A percentile compares a stretch with the other conserved stretches of the same genome.
Evolutionary conservation across 2,113 vertebrate species (phyloP).

Genomic region (Clarias batrachus): DNA sequence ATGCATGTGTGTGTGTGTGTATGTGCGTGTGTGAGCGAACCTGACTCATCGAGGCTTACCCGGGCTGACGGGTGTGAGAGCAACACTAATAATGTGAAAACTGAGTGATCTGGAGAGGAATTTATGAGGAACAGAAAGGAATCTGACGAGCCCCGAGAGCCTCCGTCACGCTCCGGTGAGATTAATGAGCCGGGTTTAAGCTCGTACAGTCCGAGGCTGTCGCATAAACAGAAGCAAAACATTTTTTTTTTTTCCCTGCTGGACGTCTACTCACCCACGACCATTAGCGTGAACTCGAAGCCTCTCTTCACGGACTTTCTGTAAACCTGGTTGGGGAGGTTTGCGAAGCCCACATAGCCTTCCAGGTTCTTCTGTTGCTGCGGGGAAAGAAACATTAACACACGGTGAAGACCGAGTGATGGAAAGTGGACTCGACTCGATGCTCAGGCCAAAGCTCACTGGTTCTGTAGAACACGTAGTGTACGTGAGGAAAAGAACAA

Average conservation of each 20-base stretch:
- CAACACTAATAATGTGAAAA: not conserved
- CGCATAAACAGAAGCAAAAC: not conserved
- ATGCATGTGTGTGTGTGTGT: not conserved
- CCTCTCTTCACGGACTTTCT: constrained; percentile 96
- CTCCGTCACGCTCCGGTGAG: not conserved
- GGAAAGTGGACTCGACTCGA: not conserved
- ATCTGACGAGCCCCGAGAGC: not conserved
- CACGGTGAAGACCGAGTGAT: not conserved
- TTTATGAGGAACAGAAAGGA: not conserved
- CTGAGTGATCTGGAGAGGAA: not conserved
- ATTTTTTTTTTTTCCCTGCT: not conserved
- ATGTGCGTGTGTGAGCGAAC: not conserved
- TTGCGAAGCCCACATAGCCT: constrained; percentile 94
- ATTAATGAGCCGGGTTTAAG: not conserved
- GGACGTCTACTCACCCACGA: constrained; percentile 83
- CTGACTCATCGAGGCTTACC: not conserved
- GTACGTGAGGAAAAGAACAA: not conserved
- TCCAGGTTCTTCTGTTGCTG: constrained; percentile 97
- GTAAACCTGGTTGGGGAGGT: constrained; percentile 96
- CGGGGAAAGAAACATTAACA: constrained; percentile 58
- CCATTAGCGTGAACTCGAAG: constrained; percentile 96
- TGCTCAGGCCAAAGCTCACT: not conserved
- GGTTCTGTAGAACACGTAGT: not conserved
- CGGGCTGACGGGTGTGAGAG: not conserved
- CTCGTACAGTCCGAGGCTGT: not conserved